Conservation (phyloP, 2,888 invertebrate genomes). For the Acronicta leporina region DNA sequence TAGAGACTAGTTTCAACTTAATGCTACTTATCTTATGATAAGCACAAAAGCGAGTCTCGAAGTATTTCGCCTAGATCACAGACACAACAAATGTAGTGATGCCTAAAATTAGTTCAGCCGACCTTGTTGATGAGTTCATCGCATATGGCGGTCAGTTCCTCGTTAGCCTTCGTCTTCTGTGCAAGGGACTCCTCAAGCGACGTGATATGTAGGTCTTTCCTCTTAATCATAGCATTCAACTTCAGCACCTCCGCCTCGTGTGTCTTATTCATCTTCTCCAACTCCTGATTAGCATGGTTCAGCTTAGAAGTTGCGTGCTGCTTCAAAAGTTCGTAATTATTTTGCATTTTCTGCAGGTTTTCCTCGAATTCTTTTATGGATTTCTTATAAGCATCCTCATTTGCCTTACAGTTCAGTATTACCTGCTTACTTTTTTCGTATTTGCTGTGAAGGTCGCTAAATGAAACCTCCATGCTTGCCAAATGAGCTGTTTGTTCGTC, state of each 20-base stretch:
- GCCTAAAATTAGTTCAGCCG: slow-evolving; percentile 72
- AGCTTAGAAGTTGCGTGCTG: slow-evolving; percentile 96
- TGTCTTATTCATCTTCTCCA: slow-evolving; percentile 92
- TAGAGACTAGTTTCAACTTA: slow-evolving; percentile 70
- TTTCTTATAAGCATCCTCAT: slow-evolving; percentile 91
- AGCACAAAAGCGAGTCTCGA: slow-evolving; percentile 74
- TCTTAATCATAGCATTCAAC: slow-evolving; percentile 95
- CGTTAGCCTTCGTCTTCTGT: slow-evolving; percentile 96
- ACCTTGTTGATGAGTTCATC: slow-evolving; percentile 95
- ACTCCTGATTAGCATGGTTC: slow-evolving; percentile 92
- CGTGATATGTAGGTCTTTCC: slow-evolving; percentile 95
- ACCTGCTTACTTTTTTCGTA: slow-evolving; percentile 91
- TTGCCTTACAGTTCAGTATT: slow-evolving; percentile 86
- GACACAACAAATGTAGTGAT: slow-evolving; percentile 62
- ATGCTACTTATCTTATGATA: slow-evolving; percentile 77
- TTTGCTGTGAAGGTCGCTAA: slow-evolving; percentile 90
- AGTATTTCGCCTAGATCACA: slow-evolving; percentile 70
- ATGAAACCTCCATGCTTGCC: slow-evolving; percentile 90
- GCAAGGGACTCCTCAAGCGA: slow-evolving; percentile 95
- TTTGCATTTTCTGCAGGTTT: slow-evolving; percentile 92
- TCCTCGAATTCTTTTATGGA: slow-evolving; percentile 92
- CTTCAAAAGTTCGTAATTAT: slow-evolving; percentile 95
- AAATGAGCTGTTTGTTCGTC: slow-evolving; percentile 90
- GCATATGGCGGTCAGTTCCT: slow-evolving; percentile 96
- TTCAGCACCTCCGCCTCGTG: slow-evolving; percentile 95